Evolutionary conservation across 1,140 invertebrate species (phyloP).

Genomic region (Atta texana): DNA sequence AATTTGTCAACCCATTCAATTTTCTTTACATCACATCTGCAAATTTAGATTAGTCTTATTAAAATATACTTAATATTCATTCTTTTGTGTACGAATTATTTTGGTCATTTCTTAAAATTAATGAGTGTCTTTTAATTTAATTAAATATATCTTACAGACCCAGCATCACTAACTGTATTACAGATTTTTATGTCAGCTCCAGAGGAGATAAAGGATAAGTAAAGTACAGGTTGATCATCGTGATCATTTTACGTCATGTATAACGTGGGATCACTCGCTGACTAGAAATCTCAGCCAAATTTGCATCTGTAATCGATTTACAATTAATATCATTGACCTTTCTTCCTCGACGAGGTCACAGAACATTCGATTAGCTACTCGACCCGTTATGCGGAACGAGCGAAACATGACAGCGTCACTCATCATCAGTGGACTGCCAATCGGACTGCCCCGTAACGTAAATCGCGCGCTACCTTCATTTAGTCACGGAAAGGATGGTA

Average conservation of each 20-base stretch:
- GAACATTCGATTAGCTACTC: conserved; percentile 62
- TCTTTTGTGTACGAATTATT: too few relatives aligned
- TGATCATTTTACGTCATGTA: conserved; percentile 6
- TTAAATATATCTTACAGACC: too few relatives aligned
- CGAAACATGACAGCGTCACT: conserved; percentile 62
- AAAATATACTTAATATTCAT: too few relatives aligned
- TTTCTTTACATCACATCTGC: too few relatives aligned
- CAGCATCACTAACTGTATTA: too few relatives aligned
- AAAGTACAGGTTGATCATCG: neutral
- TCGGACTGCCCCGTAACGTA: conserved; percentile 52
- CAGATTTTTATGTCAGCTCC: too few relatives aligned
- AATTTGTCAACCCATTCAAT: too few relatives aligned
- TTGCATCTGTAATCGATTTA: conserved; percentile 32
- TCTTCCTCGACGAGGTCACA: conserved; percentile 39
- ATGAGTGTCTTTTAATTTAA: too few relatives aligned
- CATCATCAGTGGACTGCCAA: conserved; percentile 60
- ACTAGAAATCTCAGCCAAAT: neutral
- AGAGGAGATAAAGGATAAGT: neutral
- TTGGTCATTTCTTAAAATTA: too few relatives aligned
- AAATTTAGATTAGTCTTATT: too few relatives aligned
- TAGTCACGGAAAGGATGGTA: conserved; percentile 54
- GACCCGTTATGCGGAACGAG: conserved; percentile 74
- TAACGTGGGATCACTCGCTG: conserved; percentile 6
- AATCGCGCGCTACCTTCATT: conserved; percentile 52
- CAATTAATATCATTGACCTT: conserved; percentile 41